phyloP scores from a whole-genome alignment of 1,140 invertebrate genomes.

The Vanessa tameamea region DNA sequence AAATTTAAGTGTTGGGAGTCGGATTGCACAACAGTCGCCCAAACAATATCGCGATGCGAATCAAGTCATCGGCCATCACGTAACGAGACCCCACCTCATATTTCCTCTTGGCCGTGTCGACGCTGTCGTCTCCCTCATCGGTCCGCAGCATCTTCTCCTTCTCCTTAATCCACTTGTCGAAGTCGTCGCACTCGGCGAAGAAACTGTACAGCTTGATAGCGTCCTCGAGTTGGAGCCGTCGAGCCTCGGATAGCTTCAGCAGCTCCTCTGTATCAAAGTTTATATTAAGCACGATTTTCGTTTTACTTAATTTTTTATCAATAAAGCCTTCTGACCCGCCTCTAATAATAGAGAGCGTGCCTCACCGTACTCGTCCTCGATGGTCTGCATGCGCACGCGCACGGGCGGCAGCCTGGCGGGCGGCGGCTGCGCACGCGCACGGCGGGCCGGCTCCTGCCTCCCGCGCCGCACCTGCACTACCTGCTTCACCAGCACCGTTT shows the following conservation, averaged over 20 bases:
- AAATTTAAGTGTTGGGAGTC: no score
- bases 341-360: background rate
- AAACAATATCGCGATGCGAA: no score
- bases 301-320: no score
- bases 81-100: constrained; percentile 86
- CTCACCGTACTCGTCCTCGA: constrained; percentile 42
- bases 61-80: no score
- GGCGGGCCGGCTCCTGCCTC: constrained; percentile 27
- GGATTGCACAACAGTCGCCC: no score
- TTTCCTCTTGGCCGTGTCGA: constrained; percentile 96
- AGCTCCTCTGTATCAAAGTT: constrained; percentile 79
- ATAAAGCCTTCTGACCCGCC: no score
- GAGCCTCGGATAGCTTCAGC: constrained; percentile 87
- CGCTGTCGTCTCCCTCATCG: constrained; percentile 92
- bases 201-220: constrained; percentile 96
- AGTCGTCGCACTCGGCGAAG: constrained; percentile 98
- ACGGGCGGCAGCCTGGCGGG: constrained; percentile 33
- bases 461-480: constrained; percentile 85
- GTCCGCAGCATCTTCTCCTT: constrained; percentile 93
- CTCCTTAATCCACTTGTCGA: constrained; percentile 98
- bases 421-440: constrained; percentile 26
- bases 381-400: constrained; percentile 9
- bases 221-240: constrained; percentile 93
- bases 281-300: no score
- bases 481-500: constrained; percentile 93